A percentile compares a stretch with the other conserved stretches of the same genome.
Evolutionary conservation across 2,113 vertebrate genomes (phyloP).

Genomic region (Potamarius usumacintae): DNA sequence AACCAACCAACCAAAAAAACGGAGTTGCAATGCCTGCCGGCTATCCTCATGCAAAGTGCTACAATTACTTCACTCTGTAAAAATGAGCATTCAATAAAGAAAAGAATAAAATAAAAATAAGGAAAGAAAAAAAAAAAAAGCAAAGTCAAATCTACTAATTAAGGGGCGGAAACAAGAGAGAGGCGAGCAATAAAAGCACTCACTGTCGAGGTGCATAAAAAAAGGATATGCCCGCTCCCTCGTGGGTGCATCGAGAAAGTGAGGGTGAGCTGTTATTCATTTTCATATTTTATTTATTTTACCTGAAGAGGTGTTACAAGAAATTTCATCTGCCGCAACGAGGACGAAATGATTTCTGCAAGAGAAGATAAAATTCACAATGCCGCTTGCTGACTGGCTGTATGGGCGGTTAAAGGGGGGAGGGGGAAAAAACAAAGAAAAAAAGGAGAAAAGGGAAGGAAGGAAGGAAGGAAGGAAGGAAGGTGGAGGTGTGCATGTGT

Average conservation of each 20-base stretch:
- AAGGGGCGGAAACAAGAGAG: constrained; percentile 59
- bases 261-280: constrained; percentile 74
- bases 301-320: constrained; percentile 97
- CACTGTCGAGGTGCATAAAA: constrained; percentile 59
- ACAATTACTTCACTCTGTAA: constrained; percentile 40
- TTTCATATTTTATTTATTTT: constrained; percentile 70
- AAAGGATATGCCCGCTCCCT: constrained; percentile 79
- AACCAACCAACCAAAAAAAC: background rate
- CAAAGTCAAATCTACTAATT: constrained; percentile 52
- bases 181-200: constrained; percentile 57
- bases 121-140: constrained; percentile 22
- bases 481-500: background rate
- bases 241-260: constrained; percentile 85
- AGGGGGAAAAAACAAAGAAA: background rate
- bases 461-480: background rate
- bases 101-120: background rate
- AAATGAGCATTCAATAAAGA: constrained; percentile 51
- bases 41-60: constrained; percentile 58
- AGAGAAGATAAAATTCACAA: constrained; percentile 98
- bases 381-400: constrained; percentile 90
- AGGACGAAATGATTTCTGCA: constrained; percentile 97
- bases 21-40: constrained; percentile 54
- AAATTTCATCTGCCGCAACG: constrained; percentile 97
- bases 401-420: constrained; percentile 75
- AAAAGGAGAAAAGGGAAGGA: background rate